Evolutionary conservation across 1,140 invertebrate species (phyloP).

Genomic region (Doryteuthis pealeii): DNA sequence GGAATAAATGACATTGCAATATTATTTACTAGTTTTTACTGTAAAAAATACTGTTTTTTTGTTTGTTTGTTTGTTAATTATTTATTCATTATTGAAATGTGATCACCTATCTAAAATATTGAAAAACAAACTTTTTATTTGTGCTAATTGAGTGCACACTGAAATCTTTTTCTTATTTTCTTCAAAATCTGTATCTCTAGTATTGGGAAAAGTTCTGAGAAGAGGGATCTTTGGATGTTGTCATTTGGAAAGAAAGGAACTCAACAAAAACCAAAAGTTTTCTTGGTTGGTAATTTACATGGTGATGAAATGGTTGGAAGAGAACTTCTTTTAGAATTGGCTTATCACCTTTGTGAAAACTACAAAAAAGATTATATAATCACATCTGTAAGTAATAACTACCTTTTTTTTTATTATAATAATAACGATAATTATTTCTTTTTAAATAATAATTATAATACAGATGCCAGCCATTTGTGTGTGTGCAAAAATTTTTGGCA

Average conservation of each 20-base stretch:
- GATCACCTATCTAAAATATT: no score
- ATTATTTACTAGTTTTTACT: no score
- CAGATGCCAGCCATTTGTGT: not conserved
- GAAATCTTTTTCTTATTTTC: not conserved
- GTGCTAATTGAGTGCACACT: no score
- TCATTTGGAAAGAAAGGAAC: conserved; percentile 72
- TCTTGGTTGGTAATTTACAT: conserved; percentile 86
- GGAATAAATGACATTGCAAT: no score
- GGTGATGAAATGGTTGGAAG: conserved; percentile 84
- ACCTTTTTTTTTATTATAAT: no score
- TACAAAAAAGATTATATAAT: conserved; percentile 60
- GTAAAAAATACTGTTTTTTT: no score
- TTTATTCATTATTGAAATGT: no score
- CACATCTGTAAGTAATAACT: conserved; percentile 30
- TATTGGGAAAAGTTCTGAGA: conserved; percentile 55
- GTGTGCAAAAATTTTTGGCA: not conserved
- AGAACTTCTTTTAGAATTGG: conserved; percentile 71
- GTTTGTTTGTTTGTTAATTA: no score
- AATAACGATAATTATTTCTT: not conserved
- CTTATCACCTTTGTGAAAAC: conserved; percentile 69
- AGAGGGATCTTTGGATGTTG: conserved; percentile 89
- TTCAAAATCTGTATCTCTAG: conserved; percentile 24
- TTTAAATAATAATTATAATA: not conserved
- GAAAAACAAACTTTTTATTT: no score
- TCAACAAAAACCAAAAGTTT: conserved; percentile 66